Conservation (phyloP, 2,113 vertebrate species). For the Tetrax tetrax region DNA sequence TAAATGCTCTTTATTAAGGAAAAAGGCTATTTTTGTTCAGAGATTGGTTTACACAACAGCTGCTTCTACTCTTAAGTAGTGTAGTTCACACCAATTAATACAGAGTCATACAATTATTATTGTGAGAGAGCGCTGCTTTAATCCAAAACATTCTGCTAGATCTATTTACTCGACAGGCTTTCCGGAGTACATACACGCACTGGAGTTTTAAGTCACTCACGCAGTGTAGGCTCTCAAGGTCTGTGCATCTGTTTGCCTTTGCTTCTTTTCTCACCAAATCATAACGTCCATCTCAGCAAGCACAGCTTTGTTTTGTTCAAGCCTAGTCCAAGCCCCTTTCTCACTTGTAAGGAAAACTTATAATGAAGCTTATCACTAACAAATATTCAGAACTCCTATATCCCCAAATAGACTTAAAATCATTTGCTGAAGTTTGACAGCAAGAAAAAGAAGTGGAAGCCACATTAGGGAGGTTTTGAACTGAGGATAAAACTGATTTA, state of each 20-base stretch:
- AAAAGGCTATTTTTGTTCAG: conserved; percentile 12
- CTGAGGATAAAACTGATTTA: not conserved
- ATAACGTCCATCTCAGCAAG: not conserved
- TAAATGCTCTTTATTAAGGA: conserved; percentile 17
- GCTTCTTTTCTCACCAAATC: not conserved
- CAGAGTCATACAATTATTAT: not conserved
- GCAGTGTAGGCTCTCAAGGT: not conserved
- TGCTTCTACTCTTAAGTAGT: not conserved
- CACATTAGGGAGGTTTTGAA: not conserved
- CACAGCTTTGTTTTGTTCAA: not conserved
- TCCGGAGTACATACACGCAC: not conserved
- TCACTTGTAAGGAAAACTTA: not conserved
- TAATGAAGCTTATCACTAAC: not conserved
- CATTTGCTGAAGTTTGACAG: not conserved
- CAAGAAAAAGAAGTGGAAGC: not conserved
- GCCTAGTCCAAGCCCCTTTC: not conserved
- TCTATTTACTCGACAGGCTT: not conserved
- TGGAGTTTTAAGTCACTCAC: not conserved
- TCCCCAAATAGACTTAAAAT: not conserved
- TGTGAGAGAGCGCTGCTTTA: not conserved
- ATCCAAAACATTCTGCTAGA: not conserved
- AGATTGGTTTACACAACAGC: not conserved
- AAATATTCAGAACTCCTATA: not conserved
- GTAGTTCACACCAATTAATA: not conserved
- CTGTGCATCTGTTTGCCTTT: not conserved